phyloP scores from a whole-genome alignment of 2,888 invertebrate genomes.

The Mantis religiosa region DNA sequence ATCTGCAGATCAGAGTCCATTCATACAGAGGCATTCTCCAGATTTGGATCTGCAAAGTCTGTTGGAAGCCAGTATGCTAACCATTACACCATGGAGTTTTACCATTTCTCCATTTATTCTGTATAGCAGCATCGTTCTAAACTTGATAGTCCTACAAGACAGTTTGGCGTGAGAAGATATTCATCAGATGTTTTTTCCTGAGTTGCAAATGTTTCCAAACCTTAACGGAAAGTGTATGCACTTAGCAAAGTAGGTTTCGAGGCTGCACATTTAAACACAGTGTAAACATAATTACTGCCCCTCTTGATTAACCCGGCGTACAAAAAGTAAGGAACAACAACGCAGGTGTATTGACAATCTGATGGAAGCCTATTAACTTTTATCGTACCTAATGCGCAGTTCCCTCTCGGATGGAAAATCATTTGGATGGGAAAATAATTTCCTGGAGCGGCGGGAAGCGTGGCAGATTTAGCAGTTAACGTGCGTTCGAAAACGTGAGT shows the following conservation, averaged over 20 bases:
- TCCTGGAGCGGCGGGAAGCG: not conserved
- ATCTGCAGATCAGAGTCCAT: too few species aligned
- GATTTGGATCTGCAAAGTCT: too few species aligned
- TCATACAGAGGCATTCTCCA: too few species aligned
- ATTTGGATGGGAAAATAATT: not conserved
- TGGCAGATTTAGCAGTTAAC: not conserved
- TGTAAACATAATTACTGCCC: not conserved
- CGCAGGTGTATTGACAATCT: not conserved
- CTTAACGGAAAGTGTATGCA: not conserved
- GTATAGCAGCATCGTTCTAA: too few species aligned
- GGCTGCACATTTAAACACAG: not conserved
- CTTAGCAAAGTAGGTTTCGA: not conserved
- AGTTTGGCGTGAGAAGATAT: too few species aligned
- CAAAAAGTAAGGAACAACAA: not conserved
- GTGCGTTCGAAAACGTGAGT: not conserved
- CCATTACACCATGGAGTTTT: too few species aligned
- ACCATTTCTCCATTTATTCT: too few species aligned
- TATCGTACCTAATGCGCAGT: not conserved
- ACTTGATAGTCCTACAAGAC: too few species aligned
- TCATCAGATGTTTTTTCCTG: too few species aligned
- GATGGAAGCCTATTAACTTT: not conserved
- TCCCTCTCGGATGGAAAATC: not conserved
- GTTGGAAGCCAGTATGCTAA: too few species aligned
- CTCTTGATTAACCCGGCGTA: not conserved
- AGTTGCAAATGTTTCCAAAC: not conserved